These are phyloP conservation scores for Pimpla rufipes DNA, from an alignment of 2,888 invertebrate genomes.

Conservation along the genomic window DNA sequence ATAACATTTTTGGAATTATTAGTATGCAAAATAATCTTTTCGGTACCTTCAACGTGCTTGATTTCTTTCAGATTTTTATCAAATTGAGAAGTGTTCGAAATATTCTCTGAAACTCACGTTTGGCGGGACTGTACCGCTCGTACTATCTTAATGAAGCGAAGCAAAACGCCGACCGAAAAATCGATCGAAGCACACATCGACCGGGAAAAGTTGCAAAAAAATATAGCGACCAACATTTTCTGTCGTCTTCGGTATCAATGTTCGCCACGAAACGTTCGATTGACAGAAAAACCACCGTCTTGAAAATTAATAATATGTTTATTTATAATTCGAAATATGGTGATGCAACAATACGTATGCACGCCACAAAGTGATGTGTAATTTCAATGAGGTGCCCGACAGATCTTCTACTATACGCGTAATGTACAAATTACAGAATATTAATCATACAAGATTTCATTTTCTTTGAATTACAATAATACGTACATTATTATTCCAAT, in stretches of 20 bases:
- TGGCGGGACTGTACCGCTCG: too few relatives aligned
- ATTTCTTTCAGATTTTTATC: too few relatives aligned
- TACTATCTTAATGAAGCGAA: not conserved
- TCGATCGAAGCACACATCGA: not conserved
- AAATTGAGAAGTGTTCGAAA: too few relatives aligned
- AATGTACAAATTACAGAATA: conserved; percentile 69
- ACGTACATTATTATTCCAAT: conserved; percentile 67
- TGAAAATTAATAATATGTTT: conserved; percentile 65
- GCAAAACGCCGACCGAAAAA: not conserved
- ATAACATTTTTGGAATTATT: too few relatives aligned
- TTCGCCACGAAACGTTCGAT: not conserved
- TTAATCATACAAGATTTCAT: conserved; percentile 61
- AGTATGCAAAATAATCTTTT: too few relatives aligned
- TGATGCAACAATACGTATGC: conserved; percentile 49
- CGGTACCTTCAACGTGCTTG: too few relatives aligned
- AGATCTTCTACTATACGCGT: conserved; percentile 57
- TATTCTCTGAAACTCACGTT: too few relatives aligned
- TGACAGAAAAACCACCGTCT: conserved; percentile 2
- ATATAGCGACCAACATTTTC: not conserved
- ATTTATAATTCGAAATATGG: conserved; percentile 63
- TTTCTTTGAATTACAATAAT: conserved; percentile 58
- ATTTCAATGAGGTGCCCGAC: conserved; percentile 67
- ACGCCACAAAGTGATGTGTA: conserved; percentile 63
- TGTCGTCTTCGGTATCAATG: not conserved
- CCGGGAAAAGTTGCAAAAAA: not conserved